These are phyloP conservation scores for Pterocles orientalis DNA, from an alignment of 2,113 vertebrate species.

Conservation along the genomic window DNA sequence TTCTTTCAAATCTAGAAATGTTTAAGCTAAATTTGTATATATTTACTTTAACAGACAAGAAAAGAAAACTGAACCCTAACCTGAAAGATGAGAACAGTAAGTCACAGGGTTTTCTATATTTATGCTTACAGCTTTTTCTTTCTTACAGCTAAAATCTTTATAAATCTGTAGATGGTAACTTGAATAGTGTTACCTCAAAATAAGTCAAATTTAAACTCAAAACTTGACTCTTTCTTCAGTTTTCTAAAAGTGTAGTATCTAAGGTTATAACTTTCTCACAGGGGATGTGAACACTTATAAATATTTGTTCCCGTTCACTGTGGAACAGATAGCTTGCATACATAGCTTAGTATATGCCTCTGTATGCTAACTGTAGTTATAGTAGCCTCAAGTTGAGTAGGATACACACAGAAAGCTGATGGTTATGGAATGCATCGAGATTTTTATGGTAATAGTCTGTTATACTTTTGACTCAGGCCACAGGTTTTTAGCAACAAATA, in stretches of 20 bases:
- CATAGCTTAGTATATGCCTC: background rate
- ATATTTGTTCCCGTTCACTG: background rate
- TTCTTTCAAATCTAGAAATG: background rate
- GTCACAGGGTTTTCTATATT: background rate
- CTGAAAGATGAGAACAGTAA: conserved; percentile 22
- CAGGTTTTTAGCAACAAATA: background rate
- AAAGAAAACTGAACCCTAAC: background rate
- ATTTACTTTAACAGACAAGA: conserved; percentile 20
- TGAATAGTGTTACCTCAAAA: background rate
- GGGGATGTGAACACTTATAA: background rate
- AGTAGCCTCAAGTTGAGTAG: background rate
- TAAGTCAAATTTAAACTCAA: background rate
- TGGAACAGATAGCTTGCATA: background rate
- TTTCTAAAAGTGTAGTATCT: background rate
- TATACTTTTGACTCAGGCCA: background rate
- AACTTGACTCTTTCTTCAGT: background rate
- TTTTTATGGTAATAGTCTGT: background rate
- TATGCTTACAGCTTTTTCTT: background rate
- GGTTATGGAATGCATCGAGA: background rate
- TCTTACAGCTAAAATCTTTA: background rate
- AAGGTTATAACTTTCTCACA: background rate
- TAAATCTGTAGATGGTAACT: background rate
- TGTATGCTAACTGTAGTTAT: background rate
- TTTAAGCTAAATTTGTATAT: background rate
- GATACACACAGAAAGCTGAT: background rate